Base-by-base conservation (phyloP, 1,140 invertebrate genomes). In the Nephila pilipes region DNA sequence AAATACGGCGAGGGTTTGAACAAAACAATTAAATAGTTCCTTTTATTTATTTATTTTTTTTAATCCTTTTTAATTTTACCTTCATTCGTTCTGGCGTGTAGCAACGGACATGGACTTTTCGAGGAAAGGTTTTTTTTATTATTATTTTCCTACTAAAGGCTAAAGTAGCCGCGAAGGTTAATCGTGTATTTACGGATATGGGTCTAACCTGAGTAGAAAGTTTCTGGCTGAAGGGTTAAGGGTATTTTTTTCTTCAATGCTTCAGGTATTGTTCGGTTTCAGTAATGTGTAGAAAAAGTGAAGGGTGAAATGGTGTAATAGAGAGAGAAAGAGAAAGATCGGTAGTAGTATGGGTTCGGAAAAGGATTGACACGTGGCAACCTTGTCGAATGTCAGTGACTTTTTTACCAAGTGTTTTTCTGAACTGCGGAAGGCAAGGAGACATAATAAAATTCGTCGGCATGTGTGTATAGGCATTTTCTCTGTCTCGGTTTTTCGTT, bases 91-190 rank as follows among this genome's bases (percentile, higher is more conserved):
- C 58, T 60, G 58, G 4, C 3, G 22, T 5, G 18, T 75, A 32
- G 29, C 14, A 75, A 36, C 14, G 69, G 65, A 75, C 25, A 36
- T 6, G 29, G 14, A 75, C 16, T 75, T 75, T 75, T 75, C 14
- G 69, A 75, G 29, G 14, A 75, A 75, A 46, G 46, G 6, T 46
- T 4, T 46, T 46, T 46, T 46, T 0, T 46, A 1, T 46, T 46
- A 10, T 10, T 10, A 10, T 46, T 46, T 10, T 10, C 12, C 12
- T 46, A 10, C 69, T 75, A 36, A 14, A 32, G 14, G 58, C 1
- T 75, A 18, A 75, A 75, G 69, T 75, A 36, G 69, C 32, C 25
- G 69, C 69, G 69, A 75, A 75, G 69, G 69, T 75, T 75, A 75
- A 36, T 75, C 69, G 69, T 32, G 69, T 32, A 32, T 32, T 75